These are phyloP conservation scores for Coleophora deauratella DNA, from an alignment of 2,888 invertebrate species.

Conservation along the genomic window DNA sequence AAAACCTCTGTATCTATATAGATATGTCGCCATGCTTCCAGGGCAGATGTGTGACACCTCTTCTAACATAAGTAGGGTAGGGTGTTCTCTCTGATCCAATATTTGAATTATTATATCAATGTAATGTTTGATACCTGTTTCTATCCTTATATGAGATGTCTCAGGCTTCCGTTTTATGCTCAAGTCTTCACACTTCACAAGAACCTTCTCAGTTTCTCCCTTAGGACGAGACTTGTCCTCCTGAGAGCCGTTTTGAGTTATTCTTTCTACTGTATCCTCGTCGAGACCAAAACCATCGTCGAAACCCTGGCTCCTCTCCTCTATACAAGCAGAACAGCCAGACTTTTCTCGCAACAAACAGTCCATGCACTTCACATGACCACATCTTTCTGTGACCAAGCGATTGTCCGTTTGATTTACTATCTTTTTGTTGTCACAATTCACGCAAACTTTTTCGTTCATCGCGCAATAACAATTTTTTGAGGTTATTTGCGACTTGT, in stretches of 20 bases:
- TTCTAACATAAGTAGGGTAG: too few relatives aligned
- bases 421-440: slow-evolving; percentile 71
- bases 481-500: slow-evolving; percentile 15
- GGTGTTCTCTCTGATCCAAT: too few relatives aligned
- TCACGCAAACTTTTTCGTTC: slow-evolving; percentile 71
- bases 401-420: slow-evolving; percentile 74
- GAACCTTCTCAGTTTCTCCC: slow-evolving; percentile 13
- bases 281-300: slow-evolving; percentile 10
- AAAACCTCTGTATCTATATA: background rate
- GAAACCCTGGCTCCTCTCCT: slow-evolving; percentile 18
- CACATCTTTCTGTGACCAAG: slow-evolving; percentile 82
- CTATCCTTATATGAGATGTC: slow-evolving; percentile 51
- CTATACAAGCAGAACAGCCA: slow-evolving; percentile 75
- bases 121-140: slow-evolving; percentile 34
- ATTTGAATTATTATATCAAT: too few relatives aligned
- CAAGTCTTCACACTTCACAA: slow-evolving; percentile 25
- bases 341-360: slow-evolving; percentile 80
- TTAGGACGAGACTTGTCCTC: too few relatives aligned
- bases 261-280: too few relatives aligned
- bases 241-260: too few relatives aligned
- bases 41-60: too few relatives aligned
- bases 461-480: slow-evolving; percentile 38
- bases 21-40: too few relatives aligned
- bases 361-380: slow-evolving; percentile 82
- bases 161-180: slow-evolving; percentile 48